Evolutionary conservation across 2,888 invertebrate species (phyloP), one percentile per base, ranked within the genome.

Genomic region (Cartodere bifasciata): DNA sequence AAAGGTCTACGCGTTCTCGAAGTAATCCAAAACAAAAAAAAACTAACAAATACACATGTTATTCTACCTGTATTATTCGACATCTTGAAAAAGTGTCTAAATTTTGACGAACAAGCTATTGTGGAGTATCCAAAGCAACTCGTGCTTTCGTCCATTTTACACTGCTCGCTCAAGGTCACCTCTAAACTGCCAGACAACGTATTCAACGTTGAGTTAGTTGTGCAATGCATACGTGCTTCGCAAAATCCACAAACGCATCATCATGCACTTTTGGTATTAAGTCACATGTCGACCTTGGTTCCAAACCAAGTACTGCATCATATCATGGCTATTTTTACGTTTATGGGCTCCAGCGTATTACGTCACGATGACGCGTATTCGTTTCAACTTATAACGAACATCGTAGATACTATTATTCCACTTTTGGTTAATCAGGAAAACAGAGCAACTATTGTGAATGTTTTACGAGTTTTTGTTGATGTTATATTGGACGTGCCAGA

Each of bases 291-390:
- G 0, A 67, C 68, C 15, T 67, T 86, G 49, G 67, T 83, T 34
- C 90, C 90, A 0, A 74, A 79, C 36, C 77, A 82, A 60, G 87
- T 97, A 1, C 62, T 95, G 10, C 83, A 88, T 51, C 88, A 94
- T 48, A 83, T 94, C 3, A 92, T 97, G 77, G 81, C 90, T 13
- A 86, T 98, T 45, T 98, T 98, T 55, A 94, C 95, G 0, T 98
- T 97, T 52, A 91, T 98, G 78, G 97, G 97, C 1, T 84, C 84
- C 0, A 87, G 87, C 0, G 78, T 97, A 6, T 65, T 95, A 2
- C 70, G 92, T 6, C 88, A 91, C 45, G 95, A 97, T 52, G 92
- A 95, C 49, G 80, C 84, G 0, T 94, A 94, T 58, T 92, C 90
- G 51, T 88, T 92, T 55, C 88, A 91, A 57, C 82, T 95, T 13